Conservation (phyloP, 2,113 vertebrate genomes). For the Nothocercus nigrocapillus region DNA sequence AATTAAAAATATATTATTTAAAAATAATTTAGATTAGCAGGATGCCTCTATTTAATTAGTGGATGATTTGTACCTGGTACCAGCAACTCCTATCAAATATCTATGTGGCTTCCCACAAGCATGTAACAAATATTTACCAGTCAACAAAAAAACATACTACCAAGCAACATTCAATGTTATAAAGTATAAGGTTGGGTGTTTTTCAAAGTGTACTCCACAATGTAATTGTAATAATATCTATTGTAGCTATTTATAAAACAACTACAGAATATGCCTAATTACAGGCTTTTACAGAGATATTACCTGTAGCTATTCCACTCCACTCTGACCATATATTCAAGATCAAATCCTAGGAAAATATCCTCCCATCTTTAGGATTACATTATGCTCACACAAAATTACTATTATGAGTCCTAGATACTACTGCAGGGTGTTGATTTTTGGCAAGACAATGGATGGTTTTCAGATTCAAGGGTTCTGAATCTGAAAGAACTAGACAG, state of each 20-base stretch:
- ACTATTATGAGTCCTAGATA: not conserved
- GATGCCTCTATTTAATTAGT: not conserved
- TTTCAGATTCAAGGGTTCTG: not conserved
- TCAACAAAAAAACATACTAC: not conserved
- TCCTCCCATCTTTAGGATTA: not conserved
- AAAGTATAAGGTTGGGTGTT: not conserved
- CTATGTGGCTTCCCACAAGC: not conserved
- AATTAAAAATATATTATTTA: not conserved
- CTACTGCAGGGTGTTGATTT: not conserved
- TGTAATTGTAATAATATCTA: not conserved
- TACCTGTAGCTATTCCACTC: not conserved
- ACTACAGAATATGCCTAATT: not conserved
- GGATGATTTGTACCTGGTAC: not conserved
- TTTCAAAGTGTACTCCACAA: fast-evolving
- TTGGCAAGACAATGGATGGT: not conserved
- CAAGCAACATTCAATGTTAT: fast-evolving
- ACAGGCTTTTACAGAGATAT: not conserved
- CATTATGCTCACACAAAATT: not conserved
- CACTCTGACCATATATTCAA: not conserved
- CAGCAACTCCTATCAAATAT: not conserved
- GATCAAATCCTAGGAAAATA: not conserved
- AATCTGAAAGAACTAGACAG: not conserved
- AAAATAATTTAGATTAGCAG: not conserved
- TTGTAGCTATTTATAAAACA: not conserved
- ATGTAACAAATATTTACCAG: not conserved